Conservation (phyloP, 2,113 vertebrate species). For the Riparia riparia region DNA sequence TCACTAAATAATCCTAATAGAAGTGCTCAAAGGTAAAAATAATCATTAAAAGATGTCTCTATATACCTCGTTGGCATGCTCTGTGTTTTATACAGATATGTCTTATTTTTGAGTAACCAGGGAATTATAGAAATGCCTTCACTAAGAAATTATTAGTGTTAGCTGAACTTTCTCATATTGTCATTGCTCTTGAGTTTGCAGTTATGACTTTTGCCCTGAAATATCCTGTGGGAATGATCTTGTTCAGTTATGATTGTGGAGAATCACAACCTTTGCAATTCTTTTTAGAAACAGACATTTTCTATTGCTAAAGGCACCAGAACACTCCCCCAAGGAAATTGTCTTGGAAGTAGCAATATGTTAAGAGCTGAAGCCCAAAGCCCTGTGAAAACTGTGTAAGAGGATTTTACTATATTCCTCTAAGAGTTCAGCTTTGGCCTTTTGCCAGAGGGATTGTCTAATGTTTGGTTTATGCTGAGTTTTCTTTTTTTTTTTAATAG, state of each 20-base stretch:
- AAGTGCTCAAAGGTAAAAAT: background rate
- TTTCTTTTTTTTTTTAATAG: background rate
- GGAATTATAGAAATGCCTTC: background rate
- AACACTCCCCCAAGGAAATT: background rate
- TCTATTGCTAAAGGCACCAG: background rate
- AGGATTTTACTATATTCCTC: constrained; percentile 15
- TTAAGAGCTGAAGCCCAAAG: constrained; percentile 13
- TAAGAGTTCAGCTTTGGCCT: constrained; percentile 15
- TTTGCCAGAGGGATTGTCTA: constrained; percentile 15
- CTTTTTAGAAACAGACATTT: background rate
- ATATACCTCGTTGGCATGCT: background rate
- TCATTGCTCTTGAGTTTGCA: background rate
- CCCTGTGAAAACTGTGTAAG: constrained; percentile 24
- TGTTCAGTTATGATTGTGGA: background rate
- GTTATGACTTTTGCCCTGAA: background rate
- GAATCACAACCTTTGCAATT: background rate
- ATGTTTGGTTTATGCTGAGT: background rate
- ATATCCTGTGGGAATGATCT: background rate
- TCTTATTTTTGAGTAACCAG: background rate
- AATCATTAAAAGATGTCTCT: background rate
- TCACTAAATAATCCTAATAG: background rate
- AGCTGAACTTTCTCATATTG: background rate
- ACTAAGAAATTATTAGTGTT: background rate
- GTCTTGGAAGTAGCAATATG: background rate
- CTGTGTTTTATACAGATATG: background rate